Evolutionary conservation across 2,113 vertebrate genomes (phyloP).

Genomic region (Petrocephalus microphthalmus): DNA sequence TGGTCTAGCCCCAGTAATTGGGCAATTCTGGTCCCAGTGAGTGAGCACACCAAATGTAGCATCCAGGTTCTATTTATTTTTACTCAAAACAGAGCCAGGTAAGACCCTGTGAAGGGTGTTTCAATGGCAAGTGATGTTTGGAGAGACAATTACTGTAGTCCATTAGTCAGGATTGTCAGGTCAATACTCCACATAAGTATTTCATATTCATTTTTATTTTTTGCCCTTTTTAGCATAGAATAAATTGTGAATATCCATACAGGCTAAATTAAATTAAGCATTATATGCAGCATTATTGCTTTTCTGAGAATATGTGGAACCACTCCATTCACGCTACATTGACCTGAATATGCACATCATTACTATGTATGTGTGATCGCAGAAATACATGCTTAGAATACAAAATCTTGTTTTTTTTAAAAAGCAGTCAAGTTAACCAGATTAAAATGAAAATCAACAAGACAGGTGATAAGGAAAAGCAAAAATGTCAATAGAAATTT

Average conservation of each 20-base stretch:
- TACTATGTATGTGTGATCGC: neutral
- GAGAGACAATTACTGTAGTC: slow-evolving; percentile 1
- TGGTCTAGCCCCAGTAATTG: neutral
- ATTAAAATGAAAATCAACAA: neutral
- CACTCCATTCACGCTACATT: neutral
- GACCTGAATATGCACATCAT: neutral
- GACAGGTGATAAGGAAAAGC: neutral
- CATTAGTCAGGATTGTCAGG: neutral
- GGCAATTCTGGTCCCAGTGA: neutral
- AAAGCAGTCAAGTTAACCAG: neutral
- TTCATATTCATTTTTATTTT: neutral
- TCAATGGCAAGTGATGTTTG: neutral
- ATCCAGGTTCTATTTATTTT: neutral
- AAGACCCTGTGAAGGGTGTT: neutral
- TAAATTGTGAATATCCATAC: neutral
- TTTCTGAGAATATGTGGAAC: slow-evolving; percentile 3
- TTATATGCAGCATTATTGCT: neutral
- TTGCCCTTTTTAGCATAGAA: neutral
- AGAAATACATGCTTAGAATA: neutral
- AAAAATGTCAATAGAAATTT: neutral
- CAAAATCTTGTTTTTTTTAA: neutral
- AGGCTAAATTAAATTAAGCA: slow-evolving; percentile 6
- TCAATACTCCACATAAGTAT: slow-evolving; percentile 1
- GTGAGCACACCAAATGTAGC: slow-evolving; percentile 5
- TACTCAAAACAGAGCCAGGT: neutral